Conservation (phyloP, 2,888 invertebrate species). For the Sesamia inferens region DNA sequence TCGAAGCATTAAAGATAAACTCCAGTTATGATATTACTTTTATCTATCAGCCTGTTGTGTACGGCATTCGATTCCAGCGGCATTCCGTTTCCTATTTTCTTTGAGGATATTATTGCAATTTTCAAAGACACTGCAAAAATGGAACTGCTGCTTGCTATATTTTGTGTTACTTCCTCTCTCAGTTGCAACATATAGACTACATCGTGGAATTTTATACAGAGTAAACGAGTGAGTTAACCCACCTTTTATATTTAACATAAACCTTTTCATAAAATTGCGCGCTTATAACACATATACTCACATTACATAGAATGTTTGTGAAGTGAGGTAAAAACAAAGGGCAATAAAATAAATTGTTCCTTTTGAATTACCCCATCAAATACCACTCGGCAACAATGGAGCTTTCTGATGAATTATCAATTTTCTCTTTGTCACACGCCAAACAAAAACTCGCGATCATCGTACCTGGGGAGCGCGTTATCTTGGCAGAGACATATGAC, state of each 20-base stretch:
- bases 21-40: conserved; percentile 57
- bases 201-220: conserved; percentile 40
- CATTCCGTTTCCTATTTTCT: conserved; percentile 41
- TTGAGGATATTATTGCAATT: conserved; percentile 38
- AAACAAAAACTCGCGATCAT: conserved; percentile 85
- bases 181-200: conserved; percentile 19
- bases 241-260: conserved; percentile 58
- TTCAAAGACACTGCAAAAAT: conserved; percentile 37
- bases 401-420: conserved; percentile 86
- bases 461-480: conserved; percentile 85
- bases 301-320: conserved; percentile 57
- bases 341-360: conserved; percentile 79
- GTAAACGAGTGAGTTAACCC: conserved; percentile 50
- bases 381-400: conserved; percentile 79
- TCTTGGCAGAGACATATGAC: conserved; percentile 88
- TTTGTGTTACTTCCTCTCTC: conserved; percentile 26
- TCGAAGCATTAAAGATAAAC: conserved; percentile 47
- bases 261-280: conserved; percentile 51
- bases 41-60: conserved; percentile 47
- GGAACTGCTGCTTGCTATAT: conserved; percentile 38
- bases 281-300: conserved; percentile 50
- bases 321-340: conserved; percentile 75
- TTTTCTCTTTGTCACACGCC: conserved; percentile 86
- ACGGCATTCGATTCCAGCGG: conserved; percentile 26
- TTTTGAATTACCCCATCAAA: conserved; percentile 81